Percentiles rank a stretch among this genome's conserved stretches.
Conservation (phyloP, 2,113 vertebrate genomes). For the Pristiophorus japonicus region DNA sequence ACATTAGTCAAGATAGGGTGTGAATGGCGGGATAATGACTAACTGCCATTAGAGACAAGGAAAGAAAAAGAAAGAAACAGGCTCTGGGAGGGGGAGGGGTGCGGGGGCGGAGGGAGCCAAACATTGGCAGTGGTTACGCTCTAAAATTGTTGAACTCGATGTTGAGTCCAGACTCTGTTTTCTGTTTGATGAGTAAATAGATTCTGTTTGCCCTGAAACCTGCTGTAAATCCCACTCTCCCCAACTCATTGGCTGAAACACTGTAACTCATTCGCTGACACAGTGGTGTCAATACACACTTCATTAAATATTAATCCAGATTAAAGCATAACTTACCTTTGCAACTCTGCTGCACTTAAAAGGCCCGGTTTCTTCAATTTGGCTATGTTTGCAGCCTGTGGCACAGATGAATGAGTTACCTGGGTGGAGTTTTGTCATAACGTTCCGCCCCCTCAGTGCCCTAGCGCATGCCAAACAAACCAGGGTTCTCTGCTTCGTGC, state of each 20-base stretch:
- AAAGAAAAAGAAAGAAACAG: too few species aligned
- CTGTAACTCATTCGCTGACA: not conserved
- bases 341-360: slow-evolving; percentile 48
- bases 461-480: slow-evolving; percentile 50
- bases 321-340: slow-evolving; percentile 44
- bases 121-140: too few species aligned
- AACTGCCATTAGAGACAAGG: too few species aligned
- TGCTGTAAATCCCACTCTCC: not conserved
- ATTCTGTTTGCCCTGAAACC: not conserved
- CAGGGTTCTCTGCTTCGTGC: slow-evolving; percentile 41
- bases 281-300: slow-evolving; percentile 42
- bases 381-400: slow-evolving; percentile 42
- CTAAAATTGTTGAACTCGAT: too few species aligned
- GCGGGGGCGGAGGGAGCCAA: too few species aligned
- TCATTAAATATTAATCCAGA: slow-evolving; percentile 40
- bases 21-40: too few species aligned
- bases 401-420: slow-evolving; percentile 48
- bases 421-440: slow-evolving; percentile 43
- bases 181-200: not conserved
- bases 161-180: not conserved
- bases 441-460: slow-evolving; percentile 40
- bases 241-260: not conserved
- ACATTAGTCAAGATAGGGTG: too few species aligned
- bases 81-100: too few species aligned
- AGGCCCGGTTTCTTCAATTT: slow-evolving; percentile 42